These are phyloP conservation scores for Epinotia nisella DNA, from an alignment of 2,888 invertebrate genomes.

Conservation along the genomic window DNA sequence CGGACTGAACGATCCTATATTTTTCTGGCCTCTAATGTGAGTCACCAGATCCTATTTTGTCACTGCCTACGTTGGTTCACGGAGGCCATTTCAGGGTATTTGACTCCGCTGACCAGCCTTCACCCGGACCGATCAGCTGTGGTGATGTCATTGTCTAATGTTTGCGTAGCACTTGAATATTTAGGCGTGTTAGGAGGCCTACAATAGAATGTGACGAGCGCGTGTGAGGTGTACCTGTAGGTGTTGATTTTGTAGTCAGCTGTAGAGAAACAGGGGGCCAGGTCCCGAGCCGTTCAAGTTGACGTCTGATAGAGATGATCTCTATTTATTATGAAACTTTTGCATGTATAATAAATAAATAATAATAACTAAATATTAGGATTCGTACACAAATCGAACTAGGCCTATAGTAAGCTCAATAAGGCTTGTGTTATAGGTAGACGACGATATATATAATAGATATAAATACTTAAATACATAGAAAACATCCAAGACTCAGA, in stretches of 20 bases:
- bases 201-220: not conserved
- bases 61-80: constrained; percentile 47
- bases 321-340: no score
- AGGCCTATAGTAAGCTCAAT: no score
- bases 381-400: no score
- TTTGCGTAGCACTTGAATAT: constrained; percentile 57
- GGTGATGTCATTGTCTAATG: constrained; percentile 76
- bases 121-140: constrained; percentile 75
- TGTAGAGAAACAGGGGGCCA: no score
- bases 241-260: not conserved
- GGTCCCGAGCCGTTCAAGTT: no score
- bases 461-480: no score
- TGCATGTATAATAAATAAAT: no score
- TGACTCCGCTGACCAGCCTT: constrained; percentile 76
- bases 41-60: constrained; percentile 39
- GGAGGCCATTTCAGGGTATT: constrained; percentile 62
- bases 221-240: not conserved
- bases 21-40: constrained; percentile 28
- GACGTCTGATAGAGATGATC: no score
- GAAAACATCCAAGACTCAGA: no score
- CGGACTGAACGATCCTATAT: not conserved
- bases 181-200: constrained; percentile 19
- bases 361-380: no score
- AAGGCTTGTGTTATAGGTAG: no score
- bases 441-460: no score